A percentile compares a stretch with the other conserved stretches of the same genome.
phyloP scores from a whole-genome alignment of 2,113 vertebrate species.

The Dasypus novemcinctus region DNA sequence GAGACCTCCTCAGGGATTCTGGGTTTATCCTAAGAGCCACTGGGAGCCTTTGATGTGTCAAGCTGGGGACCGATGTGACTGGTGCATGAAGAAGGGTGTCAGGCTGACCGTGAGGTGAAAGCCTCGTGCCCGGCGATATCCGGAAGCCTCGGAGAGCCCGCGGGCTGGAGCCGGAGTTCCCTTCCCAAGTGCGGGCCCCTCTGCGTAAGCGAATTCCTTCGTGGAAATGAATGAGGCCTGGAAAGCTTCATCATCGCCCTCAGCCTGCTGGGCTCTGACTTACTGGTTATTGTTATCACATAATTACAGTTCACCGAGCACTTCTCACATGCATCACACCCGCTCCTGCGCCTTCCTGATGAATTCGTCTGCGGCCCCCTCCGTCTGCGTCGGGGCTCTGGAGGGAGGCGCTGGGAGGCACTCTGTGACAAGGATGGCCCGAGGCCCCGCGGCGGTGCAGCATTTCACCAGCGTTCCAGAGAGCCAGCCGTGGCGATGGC shows the following conservation, averaged over 20 bases:
- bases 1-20: not conserved
- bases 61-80: rapidly evolving
- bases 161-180: not conserved
- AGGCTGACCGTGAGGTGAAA: not conserved
- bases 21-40: not conserved
- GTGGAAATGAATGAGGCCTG: constrained; percentile 39
- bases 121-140: not conserved
- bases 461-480: not conserved
- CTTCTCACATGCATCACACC: not conserved
- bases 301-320: constrained; percentile 45
- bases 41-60: not conserved
- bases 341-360: not conserved
- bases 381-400: rapidly evolving
- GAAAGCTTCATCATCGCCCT: constrained; percentile 21
- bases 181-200: not conserved
- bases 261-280: constrained; percentile 39
- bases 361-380: not conserved
- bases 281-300: constrained; percentile 26
- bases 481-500: not conserved
- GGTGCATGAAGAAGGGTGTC: not conserved
- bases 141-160: not conserved
- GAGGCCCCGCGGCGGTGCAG: not conserved
- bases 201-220: constrained; percentile 34
- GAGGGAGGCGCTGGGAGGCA: not conserved
- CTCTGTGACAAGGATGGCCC: rapidly evolving